phyloP scores from a whole-genome alignment of 1,140 invertebrate genomes.

The Cotesia chilonis region DNA sequence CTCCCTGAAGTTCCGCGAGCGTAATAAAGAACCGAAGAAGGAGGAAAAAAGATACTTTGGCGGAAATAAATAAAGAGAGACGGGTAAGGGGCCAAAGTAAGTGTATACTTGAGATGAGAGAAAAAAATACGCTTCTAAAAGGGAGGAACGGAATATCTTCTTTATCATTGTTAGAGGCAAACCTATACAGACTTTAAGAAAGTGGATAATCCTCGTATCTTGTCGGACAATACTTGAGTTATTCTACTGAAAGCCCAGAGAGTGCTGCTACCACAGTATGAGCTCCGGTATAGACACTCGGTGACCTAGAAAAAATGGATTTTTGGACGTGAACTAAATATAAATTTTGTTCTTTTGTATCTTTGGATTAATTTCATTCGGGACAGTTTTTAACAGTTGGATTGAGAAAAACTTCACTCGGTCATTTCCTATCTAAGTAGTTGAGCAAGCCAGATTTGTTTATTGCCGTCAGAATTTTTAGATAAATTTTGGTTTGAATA shows the following conservation, averaged over 20 bases:
- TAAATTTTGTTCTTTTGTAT: background rate
- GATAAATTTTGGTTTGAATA: too few species aligned
- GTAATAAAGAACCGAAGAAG: constrained; percentile 27
- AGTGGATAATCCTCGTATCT: constrained; percentile 22
- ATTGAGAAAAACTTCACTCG: too few species aligned
- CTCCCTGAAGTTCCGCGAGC: background rate
- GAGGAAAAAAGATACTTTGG: constrained; percentile 11
- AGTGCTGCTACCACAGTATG: too few species aligned
- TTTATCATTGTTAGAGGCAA: constrained; percentile 10
- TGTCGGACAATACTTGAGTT: constrained; percentile 2
- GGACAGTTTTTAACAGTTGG: too few species aligned
- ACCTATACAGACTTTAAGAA: background rate
- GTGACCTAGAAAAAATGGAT: constrained; percentile 40
- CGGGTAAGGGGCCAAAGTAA: constrained; percentile 38
- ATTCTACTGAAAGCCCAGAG: background rate
- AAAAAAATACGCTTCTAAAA: constrained; percentile 25
- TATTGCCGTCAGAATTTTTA: too few species aligned
- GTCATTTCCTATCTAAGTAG: too few species aligned
- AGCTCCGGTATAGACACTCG: background rate
- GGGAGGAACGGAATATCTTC: constrained; percentile 6
- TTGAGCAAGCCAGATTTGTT: too few species aligned
- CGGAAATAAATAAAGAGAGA: too few species aligned
- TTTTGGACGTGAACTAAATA: constrained; percentile 10
- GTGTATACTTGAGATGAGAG: constrained; percentile 24
- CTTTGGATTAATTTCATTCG: too few species aligned